Evolutionary conservation across 1,140 invertebrate species (phyloP), one percentile per base, ranked within the genome.

Genomic region (Diabrotica undecimpunctata): DNA sequence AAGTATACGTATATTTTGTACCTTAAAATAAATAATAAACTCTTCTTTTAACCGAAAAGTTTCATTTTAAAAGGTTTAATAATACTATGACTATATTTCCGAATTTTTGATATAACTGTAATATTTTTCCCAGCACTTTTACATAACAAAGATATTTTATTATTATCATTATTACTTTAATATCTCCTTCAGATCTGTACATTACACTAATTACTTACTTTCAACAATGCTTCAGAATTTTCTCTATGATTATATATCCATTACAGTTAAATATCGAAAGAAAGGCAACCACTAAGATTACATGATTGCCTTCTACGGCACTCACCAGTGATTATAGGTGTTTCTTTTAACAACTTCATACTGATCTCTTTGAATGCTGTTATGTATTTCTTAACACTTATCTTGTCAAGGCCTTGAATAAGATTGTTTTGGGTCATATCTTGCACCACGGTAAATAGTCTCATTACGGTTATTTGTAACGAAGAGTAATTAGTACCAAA

Each of bases 311-410:
- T 13, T 54, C 8, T 57, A 12, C 35, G 35, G 55, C 36, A 57
- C 55, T 57, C 55, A 25, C 10, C 10, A 57, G 35, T 57, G 55
- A 57, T 57, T 57, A 57, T 57, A 57, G 55, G 55, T 57, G 55
- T 57, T 12, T 37, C 10, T 57, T 37, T 36, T 57, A 57, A 57
- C 54, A 55, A 38, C 10, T 57, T 57, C 5, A 57, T 57, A 12
- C 55, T 38, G 25, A 57, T 46, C 41, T 46, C 41, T n/a, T n/a
- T 46, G 41, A 46, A 46, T n/a, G n/a, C 8, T 8, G 41, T 46
- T 46, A 46, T 46, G 41, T 46, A 3, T 46, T 46, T 46, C 41
- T 46, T 46, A 10, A 46, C 41, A 46, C 41, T 46, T 46, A 46
- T n/a, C n/a, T 10, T 4, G 8, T 46, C 41, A 46, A 46, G 41